Conservation (phyloP, 2,888 invertebrate genomes). For the Mythimna vitellina region DNA sequence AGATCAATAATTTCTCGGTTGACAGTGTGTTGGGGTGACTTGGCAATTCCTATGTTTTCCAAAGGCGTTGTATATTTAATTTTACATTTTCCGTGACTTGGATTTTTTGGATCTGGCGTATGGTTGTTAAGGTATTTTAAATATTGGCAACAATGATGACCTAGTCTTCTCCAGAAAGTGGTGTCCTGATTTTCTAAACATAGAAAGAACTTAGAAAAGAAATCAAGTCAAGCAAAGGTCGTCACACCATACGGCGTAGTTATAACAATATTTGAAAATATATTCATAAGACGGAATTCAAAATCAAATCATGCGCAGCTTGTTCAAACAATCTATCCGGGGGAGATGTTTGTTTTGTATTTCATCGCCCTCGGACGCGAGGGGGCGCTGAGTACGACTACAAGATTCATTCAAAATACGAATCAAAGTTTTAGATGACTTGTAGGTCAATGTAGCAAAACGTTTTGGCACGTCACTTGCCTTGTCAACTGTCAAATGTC, state of each 20-base stretch:
- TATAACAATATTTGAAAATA: slow-evolving; percentile 61
- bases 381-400: slow-evolving; percentile 52
- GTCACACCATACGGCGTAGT: slow-evolving; percentile 41
- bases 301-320: slow-evolving; percentile 65
- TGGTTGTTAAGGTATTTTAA: not conserved
- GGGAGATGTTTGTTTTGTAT: slow-evolving; percentile 79
- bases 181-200: not conserved
- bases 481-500: slow-evolving; percentile 13
- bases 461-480: slow-evolving; percentile 7
- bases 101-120: not conserved
- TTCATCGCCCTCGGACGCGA: slow-evolving; percentile 76
- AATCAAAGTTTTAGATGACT: slow-evolving; percentile 5
- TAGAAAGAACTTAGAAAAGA: not conserved
- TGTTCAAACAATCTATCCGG: slow-evolving; percentile 66
- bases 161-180: not conserved
- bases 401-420: slow-evolving; percentile 40
- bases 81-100: not conserved
- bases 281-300: slow-evolving; percentile 57
- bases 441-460: not conserved
- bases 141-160: slow-evolving; percentile 21
- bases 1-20: slow-evolving; percentile 33
- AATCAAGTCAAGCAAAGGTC: slow-evolving; percentile 23
- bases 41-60: slow-evolving; percentile 15
- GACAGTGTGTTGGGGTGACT: slow-evolving; percentile 16
- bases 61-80: slow-evolving; percentile 18